Base-by-base conservation (phyloP, 1,140 invertebrate species). In the Varroa destructor region DNA sequence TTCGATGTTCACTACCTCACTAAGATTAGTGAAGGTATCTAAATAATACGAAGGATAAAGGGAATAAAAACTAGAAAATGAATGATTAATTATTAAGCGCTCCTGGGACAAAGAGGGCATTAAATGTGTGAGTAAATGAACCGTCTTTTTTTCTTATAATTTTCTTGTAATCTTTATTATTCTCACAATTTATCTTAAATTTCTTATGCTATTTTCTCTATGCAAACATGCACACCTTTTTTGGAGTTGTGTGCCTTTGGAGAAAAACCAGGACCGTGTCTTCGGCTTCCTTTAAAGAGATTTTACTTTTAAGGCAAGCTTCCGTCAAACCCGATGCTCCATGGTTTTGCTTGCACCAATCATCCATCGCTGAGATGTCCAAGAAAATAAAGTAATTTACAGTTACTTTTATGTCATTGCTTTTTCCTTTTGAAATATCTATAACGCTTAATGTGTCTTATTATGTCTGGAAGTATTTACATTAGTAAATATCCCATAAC, bases 311-410 rank as follows among this genome's bases (percentile, higher is more conserved):
- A 61, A 81, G 80, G 71, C 86, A 87, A 55, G 83, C 83, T 71
- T 88, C 82, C 4, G 85, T 87, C 71, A 97, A 81, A 40, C 91
- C 91, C 76, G 85, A 86, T 87, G 89, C 77, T 70, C 81, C 81
- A 83, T 95, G 92, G 73, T 88, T 85, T 58, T 85, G 80, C 55
- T 79, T 83, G 78, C 88, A 91, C 92, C 92, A 96, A 4, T 86
- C 82, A 77, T 86, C 80, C 92, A 97, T 96, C 56, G 80, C 61
- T 67, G 37, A 12, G 61, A 8, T 43, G 36, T 12, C 12, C 10
- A 37, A 67, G 61, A 67, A 3, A 40, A 67, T 67, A 36, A 37
- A 4, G 12, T 14, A 3, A 58, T 58, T 51, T 51, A 8, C 8
- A 8, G 4, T 51, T 8, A 58, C 25, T 42, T 58, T 5, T 12